Percentiles rank a stretch among this genome's conserved stretches.
Conservation (phyloP, 2,797 vertebrate species). For the Mustela erminea region DNA sequence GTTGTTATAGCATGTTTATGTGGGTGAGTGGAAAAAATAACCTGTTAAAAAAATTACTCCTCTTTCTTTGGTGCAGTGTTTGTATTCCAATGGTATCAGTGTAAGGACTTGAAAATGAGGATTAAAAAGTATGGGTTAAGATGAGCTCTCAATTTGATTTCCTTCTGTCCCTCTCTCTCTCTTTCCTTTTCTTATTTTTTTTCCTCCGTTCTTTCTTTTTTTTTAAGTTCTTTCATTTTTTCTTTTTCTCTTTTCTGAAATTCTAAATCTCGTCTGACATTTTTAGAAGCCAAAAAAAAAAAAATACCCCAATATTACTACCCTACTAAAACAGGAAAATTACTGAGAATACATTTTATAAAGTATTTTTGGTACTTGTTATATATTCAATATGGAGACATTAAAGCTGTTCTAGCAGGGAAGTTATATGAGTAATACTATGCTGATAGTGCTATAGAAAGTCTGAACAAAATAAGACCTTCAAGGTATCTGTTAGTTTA, state of each 20-base stretch:
- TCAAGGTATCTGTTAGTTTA: background rate
- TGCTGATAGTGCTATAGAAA: background rate
- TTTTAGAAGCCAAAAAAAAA: background rate
- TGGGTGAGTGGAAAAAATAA: background rate
- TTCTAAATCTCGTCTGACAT: background rate
- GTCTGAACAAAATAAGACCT: background rate
- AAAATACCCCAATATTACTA: background rate
- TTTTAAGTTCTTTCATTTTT: too few relatives aligned
- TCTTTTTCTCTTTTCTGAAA: background rate
- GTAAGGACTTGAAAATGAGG: background rate
- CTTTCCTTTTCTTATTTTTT: background rate
- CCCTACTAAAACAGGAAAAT: background rate
- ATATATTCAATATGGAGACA: background rate
- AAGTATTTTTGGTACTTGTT: background rate
- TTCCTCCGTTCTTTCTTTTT: background rate
- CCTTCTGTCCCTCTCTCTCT: background rate
- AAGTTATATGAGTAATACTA: background rate
- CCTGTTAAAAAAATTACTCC: background rate
- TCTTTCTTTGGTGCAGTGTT: background rate
- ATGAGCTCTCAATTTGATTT: background rate
- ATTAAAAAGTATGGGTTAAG: background rate
- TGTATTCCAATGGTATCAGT: background rate
- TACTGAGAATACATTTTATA: background rate
- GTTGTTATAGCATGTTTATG: background rate
- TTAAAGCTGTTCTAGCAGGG: background rate